Evolutionary conservation across 2,888 invertebrate species (phyloP).

Genomic region (Megamerina dolium): DNA sequence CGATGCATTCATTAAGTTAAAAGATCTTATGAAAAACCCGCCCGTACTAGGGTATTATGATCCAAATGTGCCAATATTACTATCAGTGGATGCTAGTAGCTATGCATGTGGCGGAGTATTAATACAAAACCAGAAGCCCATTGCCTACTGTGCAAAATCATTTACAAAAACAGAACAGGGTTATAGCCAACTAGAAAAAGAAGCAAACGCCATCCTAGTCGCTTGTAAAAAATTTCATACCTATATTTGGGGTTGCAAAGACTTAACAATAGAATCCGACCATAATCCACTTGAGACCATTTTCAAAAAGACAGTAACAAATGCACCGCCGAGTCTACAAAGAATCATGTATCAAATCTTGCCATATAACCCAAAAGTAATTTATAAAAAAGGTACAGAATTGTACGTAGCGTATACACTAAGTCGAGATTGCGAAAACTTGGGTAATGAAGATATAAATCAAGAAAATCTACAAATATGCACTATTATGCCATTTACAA

Average conservation of each 20-base stretch:
- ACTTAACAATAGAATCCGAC: constrained; percentile 9
- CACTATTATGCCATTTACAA: constrained; percentile 8
- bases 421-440: no score
- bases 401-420: constrained; percentile 4
- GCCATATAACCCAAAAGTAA: no score
- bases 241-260: no score
- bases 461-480: no score
- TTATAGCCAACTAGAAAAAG: constrained; percentile 11
- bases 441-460: no score
- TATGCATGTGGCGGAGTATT: constrained; percentile 2
- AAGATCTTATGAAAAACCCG: constrained; percentile 6
- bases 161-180: constrained; percentile 1
- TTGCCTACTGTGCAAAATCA: no score
- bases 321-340: no score
- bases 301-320: no score
- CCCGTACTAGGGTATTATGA: constrained; percentile 11
- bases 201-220: constrained; percentile 9
- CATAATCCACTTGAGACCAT: constrained; percentile 13
- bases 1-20: constrained; percentile 5
- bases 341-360: no score
- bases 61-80: constrained; percentile 5
- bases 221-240: constrained; percentile 12
- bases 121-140: no score
- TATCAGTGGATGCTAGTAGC: constrained; percentile 9
- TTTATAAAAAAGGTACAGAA: constrained; percentile 1